Evolutionary conservation across 23 tunicate species (phyloP), one percentile per base, ranked within the genome.

Genomic region (Halocynthia roretzi): DNA sequence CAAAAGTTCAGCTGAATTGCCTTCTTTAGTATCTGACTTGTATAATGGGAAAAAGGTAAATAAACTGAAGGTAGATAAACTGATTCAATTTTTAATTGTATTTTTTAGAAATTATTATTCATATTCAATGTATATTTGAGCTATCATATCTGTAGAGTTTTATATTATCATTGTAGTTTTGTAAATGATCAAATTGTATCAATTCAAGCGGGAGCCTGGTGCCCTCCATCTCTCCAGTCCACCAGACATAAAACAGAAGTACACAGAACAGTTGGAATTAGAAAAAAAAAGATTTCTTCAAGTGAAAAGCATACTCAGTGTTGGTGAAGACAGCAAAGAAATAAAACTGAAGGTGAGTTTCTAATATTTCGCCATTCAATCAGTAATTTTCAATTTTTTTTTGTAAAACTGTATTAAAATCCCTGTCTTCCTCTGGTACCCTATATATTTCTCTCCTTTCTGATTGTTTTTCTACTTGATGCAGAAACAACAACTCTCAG

Each of bases 221-320:
- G 70, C 70, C 10, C 19, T 65, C 10, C 70, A 65, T 65, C 19
- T 65, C 9, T 65, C 70, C 31, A 20, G 48, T 20, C 31, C 19
- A 10, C 15, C 19, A 15, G 31, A 54, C 14, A 8, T 74, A 12
- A 19, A 6, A 14, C 18, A 52, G 15, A 74, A 74, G 8, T 74
- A 74, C 40, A 74, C 55, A 8, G 78, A 74, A 56, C 78, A 74
- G 56, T 17, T 74, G 17, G 62, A 54, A 8, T 22, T 53, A 8
- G 78, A 74, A 74, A 74, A 54, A 10, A 74, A 48, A 2, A 53
- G 78, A 74, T 44, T 74, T 10, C 40, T 74, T 54, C 64, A 50
- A 56, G 78, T 74, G 19, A 14, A 74, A 15, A 74, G 22, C 56
- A 54, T 74, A 53, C 21, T 74, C 10, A 64, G 23, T 11, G 11